Evolutionary conservation across 1,140 invertebrate species (phyloP), one percentile per base, ranked within the genome.

Genomic region (Micrasema minimum): DNA sequence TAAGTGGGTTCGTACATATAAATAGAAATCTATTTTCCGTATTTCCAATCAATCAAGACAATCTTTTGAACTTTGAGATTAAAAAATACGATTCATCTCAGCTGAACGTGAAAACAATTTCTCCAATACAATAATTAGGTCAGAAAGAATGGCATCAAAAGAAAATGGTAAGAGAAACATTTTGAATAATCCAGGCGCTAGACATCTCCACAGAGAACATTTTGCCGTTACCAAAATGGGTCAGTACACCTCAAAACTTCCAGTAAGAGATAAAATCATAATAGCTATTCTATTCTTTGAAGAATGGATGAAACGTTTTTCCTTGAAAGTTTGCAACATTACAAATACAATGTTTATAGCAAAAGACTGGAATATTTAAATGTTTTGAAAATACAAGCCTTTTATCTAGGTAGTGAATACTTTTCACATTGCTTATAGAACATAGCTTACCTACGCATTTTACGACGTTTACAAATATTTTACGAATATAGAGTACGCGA

Each of bases 161-260:
- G 22, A 45, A 64, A 45, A 46, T 46, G 23, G 45, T 4, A 64
- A 61, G 45, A 64, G 26, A 50, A 66, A 66, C 22, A 50, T 2
- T 66, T 37, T 66, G 48, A 50, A 38, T 48, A n/a, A 2, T 5
- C 31, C 20, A 14, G 0, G 46, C 48, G n/a, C 37, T 66, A 35
- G 14, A 2, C 31, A 26, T 23, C 45, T 4, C 20, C 26, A 12
- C 12, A 10, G 37, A 23, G 9, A 11, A 48, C 48, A 66, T 18
- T 51, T 50, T 14, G 62, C 62, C 45, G 2, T 46, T 35, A 51
- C 45, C 23, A 66, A 31, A 66, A 66, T 38, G 45, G 62, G 62
- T 66, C 62, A 66, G 16, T 38, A 18, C 38, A 37, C 38, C 62
- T 9, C 45, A 51, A 66, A 66, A 51, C 46, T 66, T 50, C 37